A percentile compares a stretch with the other conserved stretches of the same genome.
Conservation (phyloP, 2,113 vertebrate species). For the Vidua macroura region DNA sequence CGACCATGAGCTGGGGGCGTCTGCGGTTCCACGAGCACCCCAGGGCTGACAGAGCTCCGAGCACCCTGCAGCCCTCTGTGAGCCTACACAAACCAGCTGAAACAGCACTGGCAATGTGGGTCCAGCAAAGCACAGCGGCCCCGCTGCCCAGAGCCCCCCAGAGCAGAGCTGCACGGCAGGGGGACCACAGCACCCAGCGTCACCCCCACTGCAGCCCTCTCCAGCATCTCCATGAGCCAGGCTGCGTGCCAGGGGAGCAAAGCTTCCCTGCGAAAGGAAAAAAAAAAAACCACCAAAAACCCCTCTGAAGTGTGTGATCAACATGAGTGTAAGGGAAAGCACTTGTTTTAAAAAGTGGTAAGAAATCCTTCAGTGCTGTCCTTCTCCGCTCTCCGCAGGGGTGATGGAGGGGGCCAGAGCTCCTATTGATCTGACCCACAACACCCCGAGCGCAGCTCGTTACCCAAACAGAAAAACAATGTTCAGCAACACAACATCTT, state of each 20-base stretch:
- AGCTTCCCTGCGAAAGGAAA: not conserved
- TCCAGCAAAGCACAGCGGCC: accelerated
- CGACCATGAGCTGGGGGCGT: accelerated
- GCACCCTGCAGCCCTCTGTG: not conserved
- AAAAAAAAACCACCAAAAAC: too few species aligned
- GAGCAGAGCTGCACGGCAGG: accelerated
- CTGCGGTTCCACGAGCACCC: accelerated
- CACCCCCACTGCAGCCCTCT: accelerated
- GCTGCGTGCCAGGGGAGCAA: not conserved
- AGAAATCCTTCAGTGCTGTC: not conserved
- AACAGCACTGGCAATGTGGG: accelerated
- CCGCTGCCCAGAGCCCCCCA: not conserved
- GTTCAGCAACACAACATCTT: conserved; percentile 43
- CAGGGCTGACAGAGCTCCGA: accelerated
- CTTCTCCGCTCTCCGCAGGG: not conserved
- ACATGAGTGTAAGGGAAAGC: not conserved
- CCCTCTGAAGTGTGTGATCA: not conserved
- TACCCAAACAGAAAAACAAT: conserved; percentile 9
- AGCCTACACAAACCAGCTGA: accelerated
- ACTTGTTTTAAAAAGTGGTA: not conserved
- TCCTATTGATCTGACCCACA: not conserved
- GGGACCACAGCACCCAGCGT: accelerated
- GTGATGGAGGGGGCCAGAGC: not conserved
- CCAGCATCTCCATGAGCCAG: accelerated
- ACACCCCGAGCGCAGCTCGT: not conserved